Conservation (phyloP, 2,113 vertebrate species). For the Isurus oxyrinchus region DNA sequence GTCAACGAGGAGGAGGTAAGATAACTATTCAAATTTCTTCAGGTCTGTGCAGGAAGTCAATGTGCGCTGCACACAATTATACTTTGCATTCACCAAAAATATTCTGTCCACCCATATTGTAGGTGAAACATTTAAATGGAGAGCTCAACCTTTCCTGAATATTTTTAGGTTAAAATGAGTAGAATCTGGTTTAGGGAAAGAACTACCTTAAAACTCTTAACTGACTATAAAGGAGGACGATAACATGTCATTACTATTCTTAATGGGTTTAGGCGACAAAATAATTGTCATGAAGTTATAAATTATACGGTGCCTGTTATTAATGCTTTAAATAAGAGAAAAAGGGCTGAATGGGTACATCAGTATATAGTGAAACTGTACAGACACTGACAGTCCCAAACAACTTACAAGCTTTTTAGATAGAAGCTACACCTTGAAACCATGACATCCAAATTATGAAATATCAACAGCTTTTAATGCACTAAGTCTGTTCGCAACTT, state of each 20-base stretch:
- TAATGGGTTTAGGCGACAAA: neutral
- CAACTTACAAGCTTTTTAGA: neutral
- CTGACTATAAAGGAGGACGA: neutral
- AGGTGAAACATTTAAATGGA: neutral
- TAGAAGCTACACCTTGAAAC: neutral
- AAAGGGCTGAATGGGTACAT: neutral
- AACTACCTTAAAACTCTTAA: neutral
- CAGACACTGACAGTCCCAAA: neutral
- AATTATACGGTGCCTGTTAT: neutral
- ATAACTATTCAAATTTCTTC: neutral
- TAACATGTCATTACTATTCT: neutral
- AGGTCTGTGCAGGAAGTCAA: neutral
- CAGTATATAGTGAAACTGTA: neutral
- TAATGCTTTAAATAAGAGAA: neutral
- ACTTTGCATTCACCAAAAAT: neutral
- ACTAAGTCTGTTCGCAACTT: neutral
- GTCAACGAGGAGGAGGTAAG: slow-evolving; percentile 75
- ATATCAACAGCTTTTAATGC: neutral
- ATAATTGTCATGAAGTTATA: neutral
- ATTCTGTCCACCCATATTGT: neutral
- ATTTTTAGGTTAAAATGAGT: neutral
- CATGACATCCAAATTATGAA: neutral
- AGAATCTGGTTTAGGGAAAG: neutral
- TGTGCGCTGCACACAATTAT: neutral
- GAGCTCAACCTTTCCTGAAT: neutral